These are phyloP conservation scores for Campylomormyrus tamandua DNA, from an alignment of 2,113 vertebrate genomes.

Conservation along the genomic window DNA sequence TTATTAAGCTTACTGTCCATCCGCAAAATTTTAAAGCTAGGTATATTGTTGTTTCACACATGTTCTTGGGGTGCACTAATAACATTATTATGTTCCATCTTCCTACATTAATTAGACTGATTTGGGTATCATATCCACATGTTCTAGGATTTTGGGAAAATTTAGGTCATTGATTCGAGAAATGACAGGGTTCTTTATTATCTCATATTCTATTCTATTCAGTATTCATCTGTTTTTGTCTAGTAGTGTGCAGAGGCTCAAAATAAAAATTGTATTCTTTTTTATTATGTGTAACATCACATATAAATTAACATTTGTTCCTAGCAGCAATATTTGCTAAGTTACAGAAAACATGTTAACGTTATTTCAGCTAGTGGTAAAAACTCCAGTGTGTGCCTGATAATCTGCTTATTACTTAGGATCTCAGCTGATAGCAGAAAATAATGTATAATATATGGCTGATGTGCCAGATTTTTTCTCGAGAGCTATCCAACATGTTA, in stretches of 20 bases:
- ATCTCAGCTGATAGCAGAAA: background rate
- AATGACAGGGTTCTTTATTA: background rate
- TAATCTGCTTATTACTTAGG: background rate
- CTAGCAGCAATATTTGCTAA: background rate
- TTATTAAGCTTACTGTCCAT: background rate
- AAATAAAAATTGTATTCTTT: background rate
- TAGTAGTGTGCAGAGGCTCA: background rate
- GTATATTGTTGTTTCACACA: background rate
- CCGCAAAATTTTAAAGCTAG: background rate
- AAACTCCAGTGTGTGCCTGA: background rate
- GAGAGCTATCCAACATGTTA: background rate
- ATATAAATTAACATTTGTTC: background rate
- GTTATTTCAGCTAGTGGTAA: background rate
- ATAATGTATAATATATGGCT: background rate
- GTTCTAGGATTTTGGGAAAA: background rate
- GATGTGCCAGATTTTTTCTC: background rate
- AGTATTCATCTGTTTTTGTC: background rate
- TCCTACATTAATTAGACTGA: background rate
- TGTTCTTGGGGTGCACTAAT: background rate
- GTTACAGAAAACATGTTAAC: background rate
- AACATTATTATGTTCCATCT: background rate
- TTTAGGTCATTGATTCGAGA: background rate
- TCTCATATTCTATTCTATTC: background rate
- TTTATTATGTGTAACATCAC: background rate
- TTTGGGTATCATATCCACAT: background rate